These are phyloP conservation scores for Pollenia amentaria DNA, from an alignment of 2,888 invertebrate species.

Conservation along the genomic window DNA sequence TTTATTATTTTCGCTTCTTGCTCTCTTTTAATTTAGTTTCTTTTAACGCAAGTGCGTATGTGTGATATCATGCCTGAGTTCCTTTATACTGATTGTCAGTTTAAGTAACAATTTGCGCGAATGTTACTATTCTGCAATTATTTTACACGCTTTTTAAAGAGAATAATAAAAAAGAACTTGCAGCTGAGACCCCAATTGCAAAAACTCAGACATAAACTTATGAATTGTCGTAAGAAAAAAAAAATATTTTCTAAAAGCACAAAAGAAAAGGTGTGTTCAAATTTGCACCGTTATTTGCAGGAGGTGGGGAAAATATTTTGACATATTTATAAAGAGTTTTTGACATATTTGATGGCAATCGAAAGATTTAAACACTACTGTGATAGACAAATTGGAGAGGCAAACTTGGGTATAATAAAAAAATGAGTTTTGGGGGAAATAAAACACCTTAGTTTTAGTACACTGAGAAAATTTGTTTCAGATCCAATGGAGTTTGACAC, in stretches of 20 bases:
- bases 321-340: conserved; percentile 27
- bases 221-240: background rate
- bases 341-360: background rate
- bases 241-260: too few species aligned
- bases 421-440: too few species aligned
- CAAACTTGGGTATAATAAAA: too few species aligned
- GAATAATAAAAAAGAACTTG: background rate
- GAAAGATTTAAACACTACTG: too few species aligned
- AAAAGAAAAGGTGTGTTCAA: too few species aligned
- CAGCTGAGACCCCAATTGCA: conserved; percentile 14
- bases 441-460: too few species aligned
- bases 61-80: background rate
- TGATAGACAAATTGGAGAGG: too few species aligned
- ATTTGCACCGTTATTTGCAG: background rate
- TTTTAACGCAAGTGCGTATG: too few species aligned
- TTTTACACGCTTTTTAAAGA: conserved; percentile 9
- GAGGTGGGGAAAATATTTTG: background rate
- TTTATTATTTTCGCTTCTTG: background rate
- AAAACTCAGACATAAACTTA: background rate
- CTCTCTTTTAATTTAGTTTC: background rate
- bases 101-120: background rate
- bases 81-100: background rate
- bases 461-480: too few species aligned
- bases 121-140: background rate
- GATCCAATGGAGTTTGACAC: too few species aligned